Conservation (phyloP, 2,888 invertebrate genomes). For the Platycheirus albimanus region DNA sequence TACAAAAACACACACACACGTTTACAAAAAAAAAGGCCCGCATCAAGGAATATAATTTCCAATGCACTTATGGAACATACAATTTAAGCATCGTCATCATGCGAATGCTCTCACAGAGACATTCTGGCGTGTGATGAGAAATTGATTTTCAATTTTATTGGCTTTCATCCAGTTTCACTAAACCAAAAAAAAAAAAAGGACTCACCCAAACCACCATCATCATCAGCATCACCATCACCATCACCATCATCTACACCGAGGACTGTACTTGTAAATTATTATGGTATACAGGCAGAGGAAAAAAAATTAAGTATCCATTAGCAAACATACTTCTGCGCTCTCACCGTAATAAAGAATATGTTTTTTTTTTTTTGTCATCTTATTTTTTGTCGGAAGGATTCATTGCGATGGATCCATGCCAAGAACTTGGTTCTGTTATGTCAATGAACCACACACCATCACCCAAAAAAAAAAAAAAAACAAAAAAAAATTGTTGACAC, state of each 20-base stretch:
- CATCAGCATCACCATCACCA: background rate
- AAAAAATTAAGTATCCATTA: constrained; percentile 57
- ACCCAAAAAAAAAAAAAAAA: constrained; percentile 29
- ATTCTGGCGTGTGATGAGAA: constrained; percentile 51
- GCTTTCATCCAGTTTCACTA: constrained; percentile 52
- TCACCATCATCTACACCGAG: background rate
- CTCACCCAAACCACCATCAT: constrained; percentile 1
- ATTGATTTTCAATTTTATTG: constrained; percentile 72
- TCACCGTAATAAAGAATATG: constrained; percentile 29
- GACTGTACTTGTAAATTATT: constrained; percentile 31
- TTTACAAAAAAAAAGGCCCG: constrained; percentile 18
- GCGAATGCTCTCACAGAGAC: constrained; percentile 31
- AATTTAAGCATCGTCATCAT: constrained; percentile 45
- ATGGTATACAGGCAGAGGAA: constrained; percentile 11
- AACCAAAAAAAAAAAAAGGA: too few relatives aligned
- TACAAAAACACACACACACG: background rate
- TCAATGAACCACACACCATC: constrained; percentile 61
- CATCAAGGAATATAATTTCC: constrained; percentile 22
- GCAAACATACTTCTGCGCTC: constrained; percentile 40
- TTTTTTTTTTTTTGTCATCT: constrained; percentile 8
- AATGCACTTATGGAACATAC: constrained; percentile 42
- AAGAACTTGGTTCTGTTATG: constrained; percentile 54
- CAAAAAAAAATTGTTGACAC: too few relatives aligned
- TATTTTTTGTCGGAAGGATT: constrained; percentile 20
- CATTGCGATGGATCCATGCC: constrained; percentile 65